Base-by-base conservation (phyloP, 2,888 invertebrate species). In the Ceratothoa steindachneri region DNA sequence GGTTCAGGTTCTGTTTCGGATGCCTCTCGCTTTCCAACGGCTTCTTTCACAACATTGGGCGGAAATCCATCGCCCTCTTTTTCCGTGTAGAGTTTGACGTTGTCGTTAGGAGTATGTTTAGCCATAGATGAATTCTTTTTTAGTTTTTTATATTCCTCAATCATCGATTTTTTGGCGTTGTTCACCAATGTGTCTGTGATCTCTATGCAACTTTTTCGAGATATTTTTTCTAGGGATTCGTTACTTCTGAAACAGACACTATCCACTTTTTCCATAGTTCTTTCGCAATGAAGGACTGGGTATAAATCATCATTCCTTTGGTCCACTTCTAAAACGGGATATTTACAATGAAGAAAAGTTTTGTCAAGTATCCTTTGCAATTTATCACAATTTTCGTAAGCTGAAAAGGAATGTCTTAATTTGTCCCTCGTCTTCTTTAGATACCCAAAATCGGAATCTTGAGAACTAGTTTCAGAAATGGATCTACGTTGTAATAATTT, bases 361-460 rank as follows among this genome's bases (percentile, higher is more conserved):
- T 12, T 1, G 27, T n/a, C 27, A 15, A 60, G 1, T 24, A 60
- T 60, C 19, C 24, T 60, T 12, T 24, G 60, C 24, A 60, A 7
- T 24, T 60, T 60, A 60, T 60, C 60, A 60, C 60, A 60, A 24
- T 1, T 60, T 60, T 60, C 60, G 27, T 60, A 60, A n/a, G n/a
- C 19, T n/a, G 60, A 60, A 60, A 60, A 60, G 24, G 60, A 60
- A 60, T 60, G 60, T 24, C 60, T 60, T 60, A 60, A 12, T 12
- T 60, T 60, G 22, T 60, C 60, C 24, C 60, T n/a, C 1, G 27
- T 24, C 24, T 60, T 60, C 27, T 60, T 60, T 22, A 24, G 60
- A n/a, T 60, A 24, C 27, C 27, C 27, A 24, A 60, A 24, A 12
- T 60, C 60, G 12, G 24, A 22, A 24, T 60, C 60, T 12, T 24